Evolutionary conservation across 1,140 invertebrate species (phyloP).

Genomic region (Limonius californicus): DNA sequence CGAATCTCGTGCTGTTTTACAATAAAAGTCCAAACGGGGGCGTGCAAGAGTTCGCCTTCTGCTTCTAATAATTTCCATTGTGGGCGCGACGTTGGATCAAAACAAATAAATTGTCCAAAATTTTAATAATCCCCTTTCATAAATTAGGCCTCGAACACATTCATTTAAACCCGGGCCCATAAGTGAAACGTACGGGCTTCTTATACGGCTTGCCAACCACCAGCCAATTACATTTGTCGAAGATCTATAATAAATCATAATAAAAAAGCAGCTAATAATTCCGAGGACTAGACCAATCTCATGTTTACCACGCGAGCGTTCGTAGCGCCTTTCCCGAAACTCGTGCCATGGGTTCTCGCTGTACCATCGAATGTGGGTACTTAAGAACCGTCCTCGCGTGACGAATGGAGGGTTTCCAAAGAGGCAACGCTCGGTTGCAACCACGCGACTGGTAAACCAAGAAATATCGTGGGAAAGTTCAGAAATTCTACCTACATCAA

Average conservation of each 20-base stretch:
- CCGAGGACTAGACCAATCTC: constrained; percentile 5
- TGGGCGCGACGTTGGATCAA: too few relatives aligned
- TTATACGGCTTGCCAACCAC: background rate
- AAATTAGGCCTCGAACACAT: too few relatives aligned
- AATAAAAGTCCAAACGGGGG: too few relatives aligned
- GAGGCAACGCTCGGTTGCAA: background rate
- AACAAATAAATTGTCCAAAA: too few relatives aligned
- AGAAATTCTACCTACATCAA: constrained; percentile 15
- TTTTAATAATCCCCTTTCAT: too few relatives aligned
- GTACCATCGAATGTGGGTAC: background rate
- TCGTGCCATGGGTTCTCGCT: background rate
- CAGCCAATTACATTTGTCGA: constrained; percentile 2
- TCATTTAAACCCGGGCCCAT: background rate
- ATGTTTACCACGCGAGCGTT: background rate
- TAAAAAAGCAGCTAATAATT: constrained; percentile 3
- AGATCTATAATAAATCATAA: constrained; percentile 6
- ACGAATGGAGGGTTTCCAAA: constrained; percentile 1
- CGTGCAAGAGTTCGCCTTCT: too few relatives aligned
- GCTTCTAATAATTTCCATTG: too few relatives aligned
- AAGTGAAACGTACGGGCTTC: background rate
- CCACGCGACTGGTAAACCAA: constrained; percentile 6
- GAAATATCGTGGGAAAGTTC: constrained; percentile 13
- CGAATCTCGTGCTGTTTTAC: too few relatives aligned
- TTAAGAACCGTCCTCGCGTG: background rate
- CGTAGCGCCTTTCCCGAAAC: background rate